phyloP scores from a whole-genome alignment of 2,113 vertebrate species.

The Cnemophilus loriae region DNA sequence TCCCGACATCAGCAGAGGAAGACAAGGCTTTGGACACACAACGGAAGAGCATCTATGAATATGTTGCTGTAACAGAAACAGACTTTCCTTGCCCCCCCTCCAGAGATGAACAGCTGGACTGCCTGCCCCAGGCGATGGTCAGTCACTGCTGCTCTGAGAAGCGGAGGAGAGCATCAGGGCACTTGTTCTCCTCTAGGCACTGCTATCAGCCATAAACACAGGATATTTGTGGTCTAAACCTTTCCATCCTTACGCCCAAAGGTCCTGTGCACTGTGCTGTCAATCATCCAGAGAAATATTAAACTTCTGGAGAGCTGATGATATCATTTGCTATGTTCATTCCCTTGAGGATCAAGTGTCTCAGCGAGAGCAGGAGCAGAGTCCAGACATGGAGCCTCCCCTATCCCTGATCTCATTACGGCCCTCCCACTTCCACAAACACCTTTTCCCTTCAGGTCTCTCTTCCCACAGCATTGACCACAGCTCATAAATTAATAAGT shows the following conservation, averaged over 20 bases:
- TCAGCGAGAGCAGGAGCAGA: not conserved
- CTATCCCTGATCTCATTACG: not conserved
- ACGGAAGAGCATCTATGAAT: too few species aligned
- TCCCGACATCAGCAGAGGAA: not conserved
- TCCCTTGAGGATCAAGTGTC: not conserved
- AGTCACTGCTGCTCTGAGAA: not conserved
- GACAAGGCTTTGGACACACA: not conserved
- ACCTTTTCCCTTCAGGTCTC: not conserved
- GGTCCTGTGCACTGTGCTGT: not conserved
- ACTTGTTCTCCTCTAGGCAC: not conserved
- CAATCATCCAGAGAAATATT: conserved; percentile 6
- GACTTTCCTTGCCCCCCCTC: not conserved
- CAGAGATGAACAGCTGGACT: not conserved
- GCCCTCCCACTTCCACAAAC: not conserved
- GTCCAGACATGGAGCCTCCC: not conserved
- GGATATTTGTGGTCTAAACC: not conserved
- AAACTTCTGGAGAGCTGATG: not conserved
- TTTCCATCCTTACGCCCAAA: not conserved
- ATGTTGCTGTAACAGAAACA: not conserved
- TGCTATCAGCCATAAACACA: not conserved
- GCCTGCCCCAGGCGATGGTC: not conserved
- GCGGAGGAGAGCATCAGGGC: not conserved
- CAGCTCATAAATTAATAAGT: conserved; percentile 45
- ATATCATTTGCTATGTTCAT: not conserved
- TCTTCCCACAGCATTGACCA: conserved; percentile 33